Conservation (phyloP, 2,797 vertebrate genomes). For the Aphelocoma californica region DNA sequence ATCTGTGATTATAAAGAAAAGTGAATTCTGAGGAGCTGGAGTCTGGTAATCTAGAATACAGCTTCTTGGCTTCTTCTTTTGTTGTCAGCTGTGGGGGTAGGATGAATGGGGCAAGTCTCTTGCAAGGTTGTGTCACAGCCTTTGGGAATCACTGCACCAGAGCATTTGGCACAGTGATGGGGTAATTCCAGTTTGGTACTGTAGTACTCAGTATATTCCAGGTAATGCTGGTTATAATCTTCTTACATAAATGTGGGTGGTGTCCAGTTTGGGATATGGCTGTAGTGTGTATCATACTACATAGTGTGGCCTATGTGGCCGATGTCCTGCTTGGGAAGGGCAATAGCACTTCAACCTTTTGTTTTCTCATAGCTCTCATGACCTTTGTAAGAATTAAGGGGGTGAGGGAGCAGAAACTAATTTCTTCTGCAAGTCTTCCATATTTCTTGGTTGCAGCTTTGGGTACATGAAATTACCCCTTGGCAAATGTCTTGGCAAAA, state of each 20-base stretch:
- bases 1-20: background rate
- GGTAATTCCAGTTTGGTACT: background rate
- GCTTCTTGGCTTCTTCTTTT: background rate
- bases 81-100: background rate
- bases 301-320: too few species aligned
- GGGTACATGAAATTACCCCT: background rate
- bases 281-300: background rate
- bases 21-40: background rate
- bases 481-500: background rate
- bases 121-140: background rate
- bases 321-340: background rate
- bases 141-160: background rate
- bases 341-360: background rate
- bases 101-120: background rate
- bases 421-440: background rate
- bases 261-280: background rate
- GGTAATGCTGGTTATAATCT: background rate
- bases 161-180: background rate
- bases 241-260: background rate
- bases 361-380: background rate
- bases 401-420: background rate
- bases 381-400: background rate
- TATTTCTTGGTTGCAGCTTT: background rate
- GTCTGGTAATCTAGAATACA: background rate
- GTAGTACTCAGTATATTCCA: background rate